Conservation (phyloP, 2,113 vertebrate genomes). For the Rattus norvegicus region GRCr8 NC_086021.1:176086001-176086500, state of each 20-base stretch:
- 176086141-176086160: slow-evolving; percentile 86
- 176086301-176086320: neutral
- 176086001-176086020: slow-evolving; percentile 97
- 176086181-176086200: neutral
- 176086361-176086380: neutral
- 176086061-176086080: slow-evolving; percentile 97
- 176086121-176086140: slow-evolving; percentile 92
- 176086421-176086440: neutral
- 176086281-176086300: slow-evolving; percentile 24
- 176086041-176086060: slow-evolving; percentile 95
- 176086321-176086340: neutral
- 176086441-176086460: neutral
- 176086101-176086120: slow-evolving; percentile 98
- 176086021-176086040: slow-evolving; percentile 94
- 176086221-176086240: slow-evolving; percentile 13
- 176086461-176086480: neutral
- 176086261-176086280: slow-evolving; percentile 38
- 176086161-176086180: neutral
- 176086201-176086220: neutral
- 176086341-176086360: neutral
- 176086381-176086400: neutral
- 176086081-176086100: slow-evolving; percentile 96
- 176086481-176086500: neutral
- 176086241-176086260: slow-evolving; percentile 20
- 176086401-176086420: neutral